Conservation (phyloP, 1,140 invertebrate species). For the Saccostrea echinata region DNA sequence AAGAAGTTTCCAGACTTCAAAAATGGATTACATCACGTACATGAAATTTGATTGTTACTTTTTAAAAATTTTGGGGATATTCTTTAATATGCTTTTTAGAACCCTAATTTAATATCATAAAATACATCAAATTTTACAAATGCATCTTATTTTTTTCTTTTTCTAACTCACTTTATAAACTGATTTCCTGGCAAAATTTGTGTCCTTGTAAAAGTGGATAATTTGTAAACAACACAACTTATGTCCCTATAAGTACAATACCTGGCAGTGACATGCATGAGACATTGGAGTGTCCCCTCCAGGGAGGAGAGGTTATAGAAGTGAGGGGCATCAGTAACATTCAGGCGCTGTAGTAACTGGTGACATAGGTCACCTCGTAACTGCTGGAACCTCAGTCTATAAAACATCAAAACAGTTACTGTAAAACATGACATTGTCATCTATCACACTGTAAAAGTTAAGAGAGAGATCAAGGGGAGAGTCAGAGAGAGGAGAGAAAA, state of each 20-base stretch:
- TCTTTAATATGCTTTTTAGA: no score
- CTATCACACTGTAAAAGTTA: neutral
- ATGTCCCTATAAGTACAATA: slow-evolving; percentile 49
- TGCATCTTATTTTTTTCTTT: no score
- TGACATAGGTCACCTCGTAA: slow-evolving; percentile 71
- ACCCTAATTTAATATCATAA: no score
- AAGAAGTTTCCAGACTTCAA: no score
- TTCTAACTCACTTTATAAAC: neutral
- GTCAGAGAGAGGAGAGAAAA: neutral
- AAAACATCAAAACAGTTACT: neutral
- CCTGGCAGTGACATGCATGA: slow-evolving; percentile 79
- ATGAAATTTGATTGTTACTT: no score
- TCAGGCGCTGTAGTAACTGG: slow-evolving; percentile 70
- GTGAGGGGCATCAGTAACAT: slow-evolving; percentile 78
- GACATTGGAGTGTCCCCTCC: slow-evolving; percentile 75
- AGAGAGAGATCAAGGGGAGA: neutral
- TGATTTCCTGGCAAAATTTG: no score
- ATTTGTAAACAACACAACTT: neutral
- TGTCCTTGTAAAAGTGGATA: no score
- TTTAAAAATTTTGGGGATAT: no score
- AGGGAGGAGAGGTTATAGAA: slow-evolving; percentile 79
- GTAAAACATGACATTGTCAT: neutral
- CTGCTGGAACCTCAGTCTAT: slow-evolving; percentile 69
- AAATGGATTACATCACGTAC: neutral
- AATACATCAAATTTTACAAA: no score